These are phyloP conservation scores for Limnodromus scolopaceus DNA, from an alignment of 2,797 vertebrate species.

Conservation along the genomic window DNA sequence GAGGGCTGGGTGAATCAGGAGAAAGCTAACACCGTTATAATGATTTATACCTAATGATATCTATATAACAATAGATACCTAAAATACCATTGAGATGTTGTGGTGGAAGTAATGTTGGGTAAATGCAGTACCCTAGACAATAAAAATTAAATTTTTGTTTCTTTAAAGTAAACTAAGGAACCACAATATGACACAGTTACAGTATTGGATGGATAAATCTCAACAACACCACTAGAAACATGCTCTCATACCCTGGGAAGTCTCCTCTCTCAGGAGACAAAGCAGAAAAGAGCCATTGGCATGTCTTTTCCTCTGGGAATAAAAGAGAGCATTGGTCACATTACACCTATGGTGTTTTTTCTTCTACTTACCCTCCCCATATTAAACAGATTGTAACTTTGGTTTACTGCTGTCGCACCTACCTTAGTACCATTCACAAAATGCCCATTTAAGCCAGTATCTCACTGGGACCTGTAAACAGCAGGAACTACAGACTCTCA, in stretches of 20 bases:
- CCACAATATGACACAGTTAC: background rate
- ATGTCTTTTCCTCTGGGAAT: background rate
- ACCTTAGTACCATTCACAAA: background rate
- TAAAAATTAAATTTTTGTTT: background rate
- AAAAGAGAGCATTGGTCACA: background rate
- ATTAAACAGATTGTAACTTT: background rate
- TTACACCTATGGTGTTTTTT: background rate
- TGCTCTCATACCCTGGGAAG: background rate
- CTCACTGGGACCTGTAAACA: background rate
- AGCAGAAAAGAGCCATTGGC: background rate
- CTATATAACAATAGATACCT: background rate
- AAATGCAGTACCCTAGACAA: background rate
- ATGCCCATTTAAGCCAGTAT: background rate
- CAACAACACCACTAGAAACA: background rate
- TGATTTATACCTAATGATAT: too few species aligned
- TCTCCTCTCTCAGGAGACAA: background rate
- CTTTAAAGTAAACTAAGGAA: background rate
- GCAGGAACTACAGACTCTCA: background rate
- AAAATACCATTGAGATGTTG: background rate
- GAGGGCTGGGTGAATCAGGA: background rate
- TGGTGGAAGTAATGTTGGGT: background rate
- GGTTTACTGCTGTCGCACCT: background rate
- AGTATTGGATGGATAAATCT: background rate
- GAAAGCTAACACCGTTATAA: background rate
- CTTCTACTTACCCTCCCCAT: rapidly evolving